Evolutionary conservation across 2,113 vertebrate genomes (phyloP), one percentile per base, ranked within the genome.

Genomic region (Pogona vitticeps): DNA sequence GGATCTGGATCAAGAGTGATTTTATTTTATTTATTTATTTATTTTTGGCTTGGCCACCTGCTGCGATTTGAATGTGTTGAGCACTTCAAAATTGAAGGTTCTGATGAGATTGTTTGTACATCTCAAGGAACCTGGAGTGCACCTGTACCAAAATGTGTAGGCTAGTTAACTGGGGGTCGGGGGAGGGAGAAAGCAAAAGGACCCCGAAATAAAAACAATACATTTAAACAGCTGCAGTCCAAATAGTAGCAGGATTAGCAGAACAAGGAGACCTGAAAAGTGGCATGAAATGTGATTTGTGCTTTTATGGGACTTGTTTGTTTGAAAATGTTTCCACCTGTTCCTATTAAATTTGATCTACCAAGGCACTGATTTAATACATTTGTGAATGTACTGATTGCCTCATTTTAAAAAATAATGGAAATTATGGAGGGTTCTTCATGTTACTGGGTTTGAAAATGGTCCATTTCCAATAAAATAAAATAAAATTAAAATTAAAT

Each of bases 31-130:
- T n/a, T n/a, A n/a, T n/a, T n/a, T n/a, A n/a, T n/a, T n/a, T n/a
- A n/a, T 36, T 96, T 97, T 75, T 85, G 86, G 56, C 97, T 95
- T 89, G 95, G 97, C 67, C 94, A 96, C 23, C 95, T 94, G 31
- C 56, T 98, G 13, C 90, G 61, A 28, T 98, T 98, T 95, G 94
- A 96, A 72, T 98, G 98, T 42, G 85, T 80, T 4, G 28, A 82
- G 31, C 89, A 93, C 14, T 85, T 93, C 80, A 85, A 1, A 38
- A 84, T 97, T n/a, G 40, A 93, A 10, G 97, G 97, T 26, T 82
- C 87, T 33, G 61, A 91, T 33, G 73, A 95, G 91, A 89, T 98
- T 0, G 56, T 95, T 83, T 98, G 98, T 82, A 95, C 95, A 31
- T 86, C 89, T 46, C 65, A 96, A 33, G 98, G 98, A 82, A 2